Conservation (phyloP, 2,888 invertebrate species). For the Erebia ligea region DNA sequence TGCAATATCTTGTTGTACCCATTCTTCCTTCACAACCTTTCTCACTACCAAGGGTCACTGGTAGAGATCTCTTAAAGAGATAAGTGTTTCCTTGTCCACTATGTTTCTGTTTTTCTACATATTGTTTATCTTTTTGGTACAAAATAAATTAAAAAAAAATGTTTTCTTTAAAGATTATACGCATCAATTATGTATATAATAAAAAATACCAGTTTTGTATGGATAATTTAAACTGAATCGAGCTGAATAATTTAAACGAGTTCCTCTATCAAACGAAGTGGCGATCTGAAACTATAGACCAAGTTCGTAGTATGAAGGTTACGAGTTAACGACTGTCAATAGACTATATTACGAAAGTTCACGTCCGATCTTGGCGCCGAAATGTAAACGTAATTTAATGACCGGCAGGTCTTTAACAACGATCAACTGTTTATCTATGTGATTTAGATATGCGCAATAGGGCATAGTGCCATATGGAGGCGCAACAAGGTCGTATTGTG, state of each 20-base stretch:
- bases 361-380: constrained; percentile 3
- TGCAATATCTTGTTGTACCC: too few species aligned
- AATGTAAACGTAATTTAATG: constrained; percentile 11
- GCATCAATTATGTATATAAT: too few species aligned
- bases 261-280: neutral
- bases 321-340: neutral
- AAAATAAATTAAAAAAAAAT: too few species aligned
- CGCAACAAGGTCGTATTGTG: neutral
- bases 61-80: too few species aligned
- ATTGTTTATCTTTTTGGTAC: too few species aligned
- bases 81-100: too few species aligned
- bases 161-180: too few species aligned
- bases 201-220: too few species aligned
- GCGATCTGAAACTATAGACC: neutral
- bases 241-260: neutral
- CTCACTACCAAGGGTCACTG: too few species aligned
- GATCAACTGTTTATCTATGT: constrained; percentile 16
- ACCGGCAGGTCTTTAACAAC: constrained; percentile 6
- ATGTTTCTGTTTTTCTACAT: too few species aligned
- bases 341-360: constrained; percentile 7
- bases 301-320: neutral
- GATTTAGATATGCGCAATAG: constrained; percentile 9
- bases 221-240: too few species aligned
- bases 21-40: too few species aligned
- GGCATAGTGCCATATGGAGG: neutral